A percentile compares a stretch with the other conserved stretches of the same genome.
Evolutionary conservation across 2,113 vertebrate species (phyloP).

Genomic region (Campylomormyrus tamandua): DNA sequence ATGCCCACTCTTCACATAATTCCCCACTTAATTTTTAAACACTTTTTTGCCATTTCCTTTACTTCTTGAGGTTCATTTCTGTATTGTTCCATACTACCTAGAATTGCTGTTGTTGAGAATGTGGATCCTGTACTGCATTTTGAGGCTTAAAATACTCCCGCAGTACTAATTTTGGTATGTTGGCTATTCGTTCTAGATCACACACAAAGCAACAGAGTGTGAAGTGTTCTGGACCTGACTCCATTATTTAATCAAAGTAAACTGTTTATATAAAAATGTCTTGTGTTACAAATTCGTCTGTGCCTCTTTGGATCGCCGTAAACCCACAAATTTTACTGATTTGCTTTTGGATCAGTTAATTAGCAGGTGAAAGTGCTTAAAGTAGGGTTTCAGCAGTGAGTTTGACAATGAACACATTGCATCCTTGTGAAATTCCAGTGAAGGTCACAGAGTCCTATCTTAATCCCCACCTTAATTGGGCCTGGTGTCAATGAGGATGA

Average conservation of each 20-base stretch:
- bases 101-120: neutral
- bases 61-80: neutral
- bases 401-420: slow-evolving; percentile 62
- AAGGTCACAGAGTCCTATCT: slow-evolving; percentile 66
- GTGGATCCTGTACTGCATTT: neutral
- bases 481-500: slow-evolving; percentile 57
- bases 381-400: slow-evolving; percentile 50
- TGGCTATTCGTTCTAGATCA: slow-evolving; percentile 10
- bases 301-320: slow-evolving; percentile 24
- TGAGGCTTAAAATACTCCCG: slow-evolving; percentile 2
- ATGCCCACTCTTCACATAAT: neutral
- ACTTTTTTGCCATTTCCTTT: neutral
- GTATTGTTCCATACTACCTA: neutral
- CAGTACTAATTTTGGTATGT: neutral
- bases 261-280: slow-evolving; percentile 62
- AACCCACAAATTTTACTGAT: slow-evolving; percentile 4
- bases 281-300: slow-evolving; percentile 47
- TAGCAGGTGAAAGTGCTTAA: slow-evolving; percentile 73
- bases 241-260: slow-evolving; percentile 46
- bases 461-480: slow-evolving; percentile 73
- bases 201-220: slow-evolving; percentile 4
- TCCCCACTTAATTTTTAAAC: neutral
- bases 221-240: slow-evolving; percentile 38
- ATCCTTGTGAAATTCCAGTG: slow-evolving; percentile 59
- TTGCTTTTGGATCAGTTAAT: slow-evolving; percentile 47